Evolutionary conservation across 2,888 invertebrate species (phyloP), one percentile per base, ranked within the genome.

Genomic region (Apodemia mormo): DNA sequence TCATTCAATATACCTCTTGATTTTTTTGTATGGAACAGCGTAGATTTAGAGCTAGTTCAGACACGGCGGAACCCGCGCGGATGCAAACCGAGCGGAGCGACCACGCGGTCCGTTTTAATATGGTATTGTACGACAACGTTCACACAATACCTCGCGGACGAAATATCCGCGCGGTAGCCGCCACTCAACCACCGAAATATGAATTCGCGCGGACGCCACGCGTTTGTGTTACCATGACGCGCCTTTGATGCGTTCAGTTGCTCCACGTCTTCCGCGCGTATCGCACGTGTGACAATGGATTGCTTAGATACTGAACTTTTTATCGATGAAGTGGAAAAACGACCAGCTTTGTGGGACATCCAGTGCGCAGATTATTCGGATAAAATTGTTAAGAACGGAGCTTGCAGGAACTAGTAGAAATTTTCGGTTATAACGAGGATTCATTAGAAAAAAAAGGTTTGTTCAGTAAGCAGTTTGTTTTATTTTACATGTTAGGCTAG

Each of bases 231-330:
- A 73, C 72, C 65, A 71, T 75, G 73, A 68, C 74, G 75, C 75
- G 73, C 71, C 72, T 73, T 72, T 72, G 72, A 70, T 70, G 74
- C 74, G 75, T 74, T 77, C 76, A 76, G 75, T 77, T 74, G 75
- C 76, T 67, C 72, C 79, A 75, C 75, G 74, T 75, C 66, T 69
- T 73, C 74, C 76, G 77, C 75, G 75, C 76, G 74, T 71, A 72
- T 45, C 72, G 73, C 71, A 73, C 73, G 73, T 74, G 66, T 29
- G 65, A 37, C 72, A 68, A 76, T 74, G 73, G 74, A 74, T 73
- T 74, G 73, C 71, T 78, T 76, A 74, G 76, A 76, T 72, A 75
- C 75, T 71, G 76, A 77, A 72, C 68, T 75, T 73, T 74, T 77
- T 74, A 74, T 76, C 69, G 73, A 75, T 73, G 75, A 75, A 56